Evolutionary conservation across 2,113 vertebrate genomes (phyloP).

Genomic region (Hylia prasina): DNA sequence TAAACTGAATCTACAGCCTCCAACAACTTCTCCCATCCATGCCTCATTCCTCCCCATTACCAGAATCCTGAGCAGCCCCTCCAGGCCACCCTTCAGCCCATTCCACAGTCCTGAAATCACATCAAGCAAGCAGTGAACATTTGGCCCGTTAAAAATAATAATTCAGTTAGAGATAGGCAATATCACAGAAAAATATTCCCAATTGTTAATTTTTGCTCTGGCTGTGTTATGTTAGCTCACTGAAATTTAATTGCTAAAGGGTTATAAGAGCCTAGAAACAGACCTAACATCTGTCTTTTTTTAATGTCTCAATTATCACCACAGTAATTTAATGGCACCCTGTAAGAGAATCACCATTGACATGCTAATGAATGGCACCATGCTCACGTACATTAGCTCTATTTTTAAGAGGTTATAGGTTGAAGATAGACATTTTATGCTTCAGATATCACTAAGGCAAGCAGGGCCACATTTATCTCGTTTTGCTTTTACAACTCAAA

Average conservation of each 20-base stretch:
- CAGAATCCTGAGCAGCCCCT: neutral
- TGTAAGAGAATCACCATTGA: conserved; percentile 62
- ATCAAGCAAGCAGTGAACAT: neutral
- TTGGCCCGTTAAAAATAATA: neutral
- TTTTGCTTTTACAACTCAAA: conserved; percentile 8
- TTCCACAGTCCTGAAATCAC: neutral
- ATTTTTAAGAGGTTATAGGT: conserved; percentile 60
- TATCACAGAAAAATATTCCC: conserved; percentile 34
- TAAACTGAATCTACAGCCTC: neutral
- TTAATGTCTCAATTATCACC: conserved; percentile 73
- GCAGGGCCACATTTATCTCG: neutral
- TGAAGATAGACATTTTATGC: conserved; percentile 51
- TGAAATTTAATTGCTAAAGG: conserved; percentile 73
- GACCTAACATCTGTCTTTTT: conserved; percentile 70
- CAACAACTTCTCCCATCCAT: neutral
- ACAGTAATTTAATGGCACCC: conserved; percentile 67
- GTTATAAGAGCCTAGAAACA: conserved; percentile 66
- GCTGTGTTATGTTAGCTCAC: conserved; percentile 62
- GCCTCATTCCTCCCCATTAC: neutral
- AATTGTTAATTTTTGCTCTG: conserved; percentile 64
- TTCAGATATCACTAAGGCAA: conserved; percentile 32
- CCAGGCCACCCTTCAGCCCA: neutral
- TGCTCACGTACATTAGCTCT: conserved; percentile 54
- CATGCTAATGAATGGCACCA: conserved; percentile 68
- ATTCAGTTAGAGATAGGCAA: neutral